Percentiles rank a stretch among this genome's conserved stretches.
These are phyloP conservation scores for Mormyrops attenuatus DNA, from an alignment of 2,797 vertebrate species.

Conservation along the genomic window DNA sequence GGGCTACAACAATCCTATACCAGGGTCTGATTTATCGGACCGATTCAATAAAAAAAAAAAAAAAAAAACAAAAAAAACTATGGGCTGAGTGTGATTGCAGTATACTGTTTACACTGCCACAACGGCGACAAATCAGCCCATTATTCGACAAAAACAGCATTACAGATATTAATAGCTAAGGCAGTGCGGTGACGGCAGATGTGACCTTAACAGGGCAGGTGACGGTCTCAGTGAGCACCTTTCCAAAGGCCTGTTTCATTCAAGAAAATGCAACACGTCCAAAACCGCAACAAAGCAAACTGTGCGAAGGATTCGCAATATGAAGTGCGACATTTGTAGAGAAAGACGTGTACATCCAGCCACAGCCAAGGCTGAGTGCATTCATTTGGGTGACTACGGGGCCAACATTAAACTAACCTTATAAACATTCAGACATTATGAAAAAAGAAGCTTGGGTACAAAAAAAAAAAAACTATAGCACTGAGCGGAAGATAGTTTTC, in stretches of 20 bases:
- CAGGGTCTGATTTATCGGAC: background rate
- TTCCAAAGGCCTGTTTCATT: background rate
- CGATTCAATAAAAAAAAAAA: background rate
- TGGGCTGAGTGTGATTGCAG: background rate
- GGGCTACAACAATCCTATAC: background rate
- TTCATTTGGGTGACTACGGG: background rate
- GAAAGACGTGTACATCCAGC: no score
- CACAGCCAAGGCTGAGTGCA: no score
- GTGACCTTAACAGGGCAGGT: background rate
- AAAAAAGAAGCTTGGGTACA: background rate
- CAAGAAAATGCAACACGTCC: background rate
- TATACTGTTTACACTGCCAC: background rate
- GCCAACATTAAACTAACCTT: background rate
- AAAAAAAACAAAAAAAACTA: background rate
- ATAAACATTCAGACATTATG: background rate
- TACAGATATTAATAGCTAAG: background rate
- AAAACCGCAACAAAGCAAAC: background rate
- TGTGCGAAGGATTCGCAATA: background rate
- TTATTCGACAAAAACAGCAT: background rate
- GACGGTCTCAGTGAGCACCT: background rate
- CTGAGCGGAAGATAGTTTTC: background rate
- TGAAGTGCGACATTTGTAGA: background rate
- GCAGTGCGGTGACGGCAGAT: background rate
- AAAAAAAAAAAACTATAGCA: background rate
- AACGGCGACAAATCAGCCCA: background rate